Conservation (phyloP, 2,888 invertebrate species). For the Anagyrus pseudococci region DNA sequence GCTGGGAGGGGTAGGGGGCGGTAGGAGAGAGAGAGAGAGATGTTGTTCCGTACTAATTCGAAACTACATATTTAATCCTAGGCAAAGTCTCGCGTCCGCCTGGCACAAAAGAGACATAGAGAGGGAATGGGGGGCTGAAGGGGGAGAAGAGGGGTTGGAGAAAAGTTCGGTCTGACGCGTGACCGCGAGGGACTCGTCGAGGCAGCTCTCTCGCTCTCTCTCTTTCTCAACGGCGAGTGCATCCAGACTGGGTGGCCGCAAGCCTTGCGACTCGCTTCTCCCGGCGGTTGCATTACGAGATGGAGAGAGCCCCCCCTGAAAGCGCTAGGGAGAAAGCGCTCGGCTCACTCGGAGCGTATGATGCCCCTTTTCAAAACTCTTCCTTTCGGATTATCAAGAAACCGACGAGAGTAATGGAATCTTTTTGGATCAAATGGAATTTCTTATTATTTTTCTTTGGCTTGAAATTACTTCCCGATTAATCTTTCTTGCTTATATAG, state of each 20-base stretch:
- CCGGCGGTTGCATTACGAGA: conserved; percentile 20
- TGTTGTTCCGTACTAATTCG: conserved; percentile 55
- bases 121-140: not conserved
- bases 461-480: too few species aligned
- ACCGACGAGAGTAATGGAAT: not conserved
- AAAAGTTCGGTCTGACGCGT: conserved; percentile 25
- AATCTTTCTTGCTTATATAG: too few species aligned
- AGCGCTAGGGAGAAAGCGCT: not conserved
- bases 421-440: not conserved
- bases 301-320: conserved; percentile 9
- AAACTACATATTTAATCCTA: conserved; percentile 60
- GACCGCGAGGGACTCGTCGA: conserved; percentile 28
- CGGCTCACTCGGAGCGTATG: not conserved
- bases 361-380: conserved; percentile 1
- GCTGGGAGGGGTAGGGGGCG: not conserved
- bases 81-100: conserved; percentile 52
- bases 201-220: too few species aligned
- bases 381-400: conserved; percentile 4
- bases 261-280: not conserved
- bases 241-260: conserved; percentile 3
- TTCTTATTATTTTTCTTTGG: not conserved
- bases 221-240: conserved; percentile 15
- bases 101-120: conserved; percentile 23
- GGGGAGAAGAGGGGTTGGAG: conserved; percentile 6
- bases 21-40: conserved; percentile 2